Base-by-base conservation (phyloP, 2,113 vertebrate genomes). In the Anoura caudifer region DNA sequence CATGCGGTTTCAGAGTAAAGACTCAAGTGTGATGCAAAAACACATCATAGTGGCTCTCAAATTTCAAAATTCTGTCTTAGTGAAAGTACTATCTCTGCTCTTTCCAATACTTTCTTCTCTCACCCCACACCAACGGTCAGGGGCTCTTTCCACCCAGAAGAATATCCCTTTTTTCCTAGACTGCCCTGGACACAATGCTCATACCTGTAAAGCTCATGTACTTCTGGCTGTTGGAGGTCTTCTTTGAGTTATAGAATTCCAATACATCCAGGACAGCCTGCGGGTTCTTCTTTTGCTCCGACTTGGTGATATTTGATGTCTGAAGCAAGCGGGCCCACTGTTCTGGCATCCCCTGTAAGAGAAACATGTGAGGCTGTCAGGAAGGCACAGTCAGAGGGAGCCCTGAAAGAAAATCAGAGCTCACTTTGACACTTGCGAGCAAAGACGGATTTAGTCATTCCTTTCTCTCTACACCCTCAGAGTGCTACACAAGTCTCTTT, bases 131-230 rank as follows among this genome's bases (percentile, higher is more conserved):
- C 19, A 80, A 59, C 0, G 69, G 12, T 26, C 54, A 80, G 4
- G 2, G 9, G 26, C 56, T 70, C 13, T 72, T 83, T 77, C 31
- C 22, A 69, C 22, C 28, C 31, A 70, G 10, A 63, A 8, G 38
- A 95, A 85, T 94, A 75, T 33, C 28, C 54, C 19, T 72, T 65
- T 15, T 82, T 38, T 1, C 24, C 59, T 20, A n/a, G 63, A 75
- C 7, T 75, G 14, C 2, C 41, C 8, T 50, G 36, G 63, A 86
- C n/a, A 76, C 17, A 84, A 61, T 73, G 43, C 20, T 73, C 69
- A 8, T 97, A 99, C 99, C 99, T 98, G 99, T 99, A 97, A 99
- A 99, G 97, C 99, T 99, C 99, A 99, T 99, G 97, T 99, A 99
- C 93, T 99, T 99, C 98, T 99, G 99, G 97, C 99, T 99, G 97